phyloP scores from a whole-genome alignment of 2,797 vertebrate genomes.

The Dipus sagitta region DNA sequence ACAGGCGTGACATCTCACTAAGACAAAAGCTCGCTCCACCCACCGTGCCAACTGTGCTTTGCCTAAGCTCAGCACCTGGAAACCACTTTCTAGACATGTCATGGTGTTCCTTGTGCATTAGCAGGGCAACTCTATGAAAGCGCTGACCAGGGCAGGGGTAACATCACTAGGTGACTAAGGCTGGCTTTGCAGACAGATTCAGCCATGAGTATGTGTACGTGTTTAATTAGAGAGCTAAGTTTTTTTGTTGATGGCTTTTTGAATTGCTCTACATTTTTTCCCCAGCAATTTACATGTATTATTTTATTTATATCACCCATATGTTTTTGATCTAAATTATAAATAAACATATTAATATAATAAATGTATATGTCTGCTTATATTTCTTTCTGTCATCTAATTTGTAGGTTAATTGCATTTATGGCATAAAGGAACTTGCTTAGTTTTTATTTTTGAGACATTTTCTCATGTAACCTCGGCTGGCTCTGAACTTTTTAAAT shows the following conservation, averaged over 20 bases:
- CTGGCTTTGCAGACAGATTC: constrained; percentile 77
- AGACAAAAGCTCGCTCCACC: constrained; percentile 83
- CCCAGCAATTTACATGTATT: not conserved
- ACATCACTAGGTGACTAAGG: constrained; percentile 28
- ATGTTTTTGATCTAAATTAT: not conserved
- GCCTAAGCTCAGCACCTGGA: constrained; percentile 84
- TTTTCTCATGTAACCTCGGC: not conserved
- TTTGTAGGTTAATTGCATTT: not conserved
- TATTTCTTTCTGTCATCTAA: not conserved
- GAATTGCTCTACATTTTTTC: constrained; percentile 61
- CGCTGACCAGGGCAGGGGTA: constrained; percentile 83
- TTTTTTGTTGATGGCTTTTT: constrained; percentile 51
- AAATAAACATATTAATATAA: not conserved
- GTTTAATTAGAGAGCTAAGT: not conserved
- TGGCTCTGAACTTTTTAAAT: not conserved
- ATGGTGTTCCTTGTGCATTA: constrained; percentile 84
- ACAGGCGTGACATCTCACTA: constrained; percentile 81
- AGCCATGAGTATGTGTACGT: constrained; percentile 68
- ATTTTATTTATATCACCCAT: not conserved
- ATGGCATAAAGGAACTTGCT: not conserved
- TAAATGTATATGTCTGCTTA: not conserved
- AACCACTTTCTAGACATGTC: constrained; percentile 85
- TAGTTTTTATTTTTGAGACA: not conserved
- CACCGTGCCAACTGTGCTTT: constrained; percentile 84
- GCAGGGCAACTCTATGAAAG: constrained; percentile 85